Percentiles rank a stretch among this genome's conserved stretches.
Conservation (phyloP, 1,140 invertebrate species). For the Pseudomyrmex sp. region DNA sequence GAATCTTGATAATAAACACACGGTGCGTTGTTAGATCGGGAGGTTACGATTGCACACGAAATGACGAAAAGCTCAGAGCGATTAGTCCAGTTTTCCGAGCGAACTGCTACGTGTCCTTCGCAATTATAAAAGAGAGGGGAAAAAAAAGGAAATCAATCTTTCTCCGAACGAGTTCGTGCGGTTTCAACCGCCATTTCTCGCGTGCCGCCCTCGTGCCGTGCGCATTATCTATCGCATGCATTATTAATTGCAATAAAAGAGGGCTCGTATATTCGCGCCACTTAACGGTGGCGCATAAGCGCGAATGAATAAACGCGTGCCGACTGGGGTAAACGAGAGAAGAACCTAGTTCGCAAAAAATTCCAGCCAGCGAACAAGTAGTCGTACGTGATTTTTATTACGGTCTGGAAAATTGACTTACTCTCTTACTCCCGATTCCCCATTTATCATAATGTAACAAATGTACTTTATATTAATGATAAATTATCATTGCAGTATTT, state of each 20-base stretch:
- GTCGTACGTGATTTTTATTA: too few species aligned
- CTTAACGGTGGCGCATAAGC: constrained; percentile 9
- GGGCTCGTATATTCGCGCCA: constrained; percentile 17
- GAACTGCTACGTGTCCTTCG: constrained; percentile 8
- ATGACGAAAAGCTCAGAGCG: background rate
- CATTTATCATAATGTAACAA: too few species aligned
- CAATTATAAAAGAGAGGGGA: constrained; percentile 34
- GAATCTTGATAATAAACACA: background rate
- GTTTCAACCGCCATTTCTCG: constrained; percentile 15
- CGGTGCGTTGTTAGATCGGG: background rate
- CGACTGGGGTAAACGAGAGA: too few species aligned
- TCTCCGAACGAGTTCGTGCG: constrained; percentile 18
- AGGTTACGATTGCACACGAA: background rate
- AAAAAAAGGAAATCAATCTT: background rate
- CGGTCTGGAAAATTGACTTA: too few species aligned
- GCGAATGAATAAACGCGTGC: background rate
- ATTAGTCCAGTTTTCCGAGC: background rate
- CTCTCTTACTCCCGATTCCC: too few species aligned
- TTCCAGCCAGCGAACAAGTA: background rate
- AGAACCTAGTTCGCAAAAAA: too few species aligned
- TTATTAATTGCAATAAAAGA: constrained; percentile 72
- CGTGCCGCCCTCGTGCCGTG: constrained; percentile 42
- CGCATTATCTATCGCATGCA: constrained; percentile 70
- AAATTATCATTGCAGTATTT: too few species aligned
- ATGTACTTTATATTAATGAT: too few species aligned